Percentiles rank a stretch among this genome's conserved stretches.
These are phyloP conservation scores for Bombyx mandarina DNA, from an alignment of 1,140 invertebrate species.

Conservation along the genomic window DNA sequence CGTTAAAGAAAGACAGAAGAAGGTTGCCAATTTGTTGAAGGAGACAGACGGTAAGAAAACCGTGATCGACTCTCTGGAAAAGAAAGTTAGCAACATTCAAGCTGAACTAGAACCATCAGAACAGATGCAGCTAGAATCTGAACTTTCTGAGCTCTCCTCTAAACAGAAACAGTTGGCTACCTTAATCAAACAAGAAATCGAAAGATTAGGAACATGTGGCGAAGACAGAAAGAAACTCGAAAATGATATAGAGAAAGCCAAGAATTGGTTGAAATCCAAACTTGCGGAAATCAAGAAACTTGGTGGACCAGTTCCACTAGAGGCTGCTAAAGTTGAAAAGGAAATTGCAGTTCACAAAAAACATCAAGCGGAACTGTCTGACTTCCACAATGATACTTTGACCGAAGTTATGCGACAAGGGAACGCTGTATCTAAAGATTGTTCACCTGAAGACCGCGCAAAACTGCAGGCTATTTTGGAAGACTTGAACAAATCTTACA, in stretches of 20 bases:
- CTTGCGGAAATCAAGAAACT: constrained; percentile 82
- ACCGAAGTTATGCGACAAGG: constrained; percentile 83
- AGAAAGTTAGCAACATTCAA: constrained; percentile 86
- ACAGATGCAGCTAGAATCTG: constrained; percentile 79
- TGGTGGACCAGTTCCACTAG: constrained; percentile 81
- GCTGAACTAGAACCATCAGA: constrained; percentile 87
- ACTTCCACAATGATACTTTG: constrained; percentile 83
- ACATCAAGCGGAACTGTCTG: constrained; percentile 81
- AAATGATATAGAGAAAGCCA: constrained; percentile 81
- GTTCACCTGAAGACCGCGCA: constrained; percentile 79
- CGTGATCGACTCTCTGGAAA: constrained; percentile 84
- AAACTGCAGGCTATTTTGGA: constrained; percentile 78
- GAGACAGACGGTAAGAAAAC: constrained; percentile 89
- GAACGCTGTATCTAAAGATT: constrained; percentile 83
- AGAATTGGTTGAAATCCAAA: constrained; percentile 84
- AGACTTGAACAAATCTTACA: constrained; percentile 78
- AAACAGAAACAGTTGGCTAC: constrained; percentile 82
- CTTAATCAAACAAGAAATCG: constrained; percentile 81
- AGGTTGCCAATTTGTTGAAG: constrained; percentile 81
- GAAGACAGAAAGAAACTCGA: constrained; percentile 84
- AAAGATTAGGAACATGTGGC: constrained; percentile 75
- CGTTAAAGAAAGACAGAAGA: constrained; percentile 79
- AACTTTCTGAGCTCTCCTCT: constrained; percentile 74
- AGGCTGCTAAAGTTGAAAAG: constrained; percentile 81
- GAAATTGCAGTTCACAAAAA: constrained; percentile 82